Base-by-base conservation (phyloP, 2,888 invertebrate species). In the Eulithis prunata region DNA sequence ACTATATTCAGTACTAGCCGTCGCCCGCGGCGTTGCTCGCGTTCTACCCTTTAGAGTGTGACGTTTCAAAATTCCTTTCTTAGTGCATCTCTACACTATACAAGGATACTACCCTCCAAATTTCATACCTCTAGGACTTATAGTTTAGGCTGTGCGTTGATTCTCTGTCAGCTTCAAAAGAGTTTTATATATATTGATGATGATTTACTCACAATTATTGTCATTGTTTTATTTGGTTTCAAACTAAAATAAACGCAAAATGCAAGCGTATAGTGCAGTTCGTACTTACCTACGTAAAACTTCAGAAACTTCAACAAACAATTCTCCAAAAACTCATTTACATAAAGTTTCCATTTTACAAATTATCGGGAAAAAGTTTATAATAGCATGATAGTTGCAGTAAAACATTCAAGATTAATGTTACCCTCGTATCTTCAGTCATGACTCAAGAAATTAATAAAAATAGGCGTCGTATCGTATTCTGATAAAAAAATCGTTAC, bases 321-420 rank as follows among this genome's bases (percentile, higher is more conserved):
- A 61, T 47, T 4, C 28, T 49, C 56, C 32, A 7, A 55, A 41
- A 57, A 38, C 62, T 38, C 46, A 32, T 57, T 49, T 57, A 14
- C 49, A 8, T 8, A 2, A 57, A 58, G 57, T 63, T 63, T 58
- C 32, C 14, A 36, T 62, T 62, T 38, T 46, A 62, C n/a, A 52
- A 62, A 62, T 47, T 54, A 63, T 58, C 41, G 28, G 12, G 28
- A 28, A 58, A 57, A 52, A 41, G 57, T 14, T 21, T 54, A 14
- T 57, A 41, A 49, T 54, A 51, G 13, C 38, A 12, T 52, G 56
- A 56, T 49, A 11, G 14, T 12, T 21, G 21, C 14, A 14, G 43
- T 52, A 57, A 57, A 57, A 57, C 57, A 62, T 63, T 57, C 47
- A 46, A 57, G 28, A 46, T 21, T 41, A 51, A 51, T 56, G 14